Evolutionary conservation across 2,888 invertebrate species (phyloP).

Genomic region (Gymnocheta viridis): DNA sequence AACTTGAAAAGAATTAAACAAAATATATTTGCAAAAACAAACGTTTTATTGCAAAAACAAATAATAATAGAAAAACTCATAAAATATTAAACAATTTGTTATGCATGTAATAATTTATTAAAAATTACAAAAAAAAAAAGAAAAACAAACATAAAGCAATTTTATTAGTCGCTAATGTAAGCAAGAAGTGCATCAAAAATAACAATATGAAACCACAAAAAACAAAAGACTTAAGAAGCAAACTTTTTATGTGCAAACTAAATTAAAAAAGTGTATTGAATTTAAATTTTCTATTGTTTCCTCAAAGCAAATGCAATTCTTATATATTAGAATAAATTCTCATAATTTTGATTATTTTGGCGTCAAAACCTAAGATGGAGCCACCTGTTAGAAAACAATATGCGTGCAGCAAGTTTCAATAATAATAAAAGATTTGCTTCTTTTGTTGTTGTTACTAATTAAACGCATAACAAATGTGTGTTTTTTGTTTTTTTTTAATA

Average conservation of each 20-base stretch:
- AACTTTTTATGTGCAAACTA: slow-evolving; percentile 15
- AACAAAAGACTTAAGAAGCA: slow-evolving; percentile 14
- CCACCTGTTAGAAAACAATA: slow-evolving; percentile 47
- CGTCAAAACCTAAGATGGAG: not conserved
- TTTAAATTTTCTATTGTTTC: slow-evolving; percentile 61
- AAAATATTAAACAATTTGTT: slow-evolving; percentile 60
- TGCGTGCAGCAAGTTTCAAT: slow-evolving; percentile 52
- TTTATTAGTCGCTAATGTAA: slow-evolving; percentile 18
- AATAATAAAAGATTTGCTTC: not conserved
- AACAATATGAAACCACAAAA: not conserved
- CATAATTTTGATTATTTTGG: slow-evolving; percentile 12
- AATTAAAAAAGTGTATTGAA: slow-evolving; percentile 49
- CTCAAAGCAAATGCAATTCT: not conserved
- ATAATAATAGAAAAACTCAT: slow-evolving; percentile 19
- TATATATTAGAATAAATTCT: not conserved
- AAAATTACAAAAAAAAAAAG: slow-evolving; percentile 15
- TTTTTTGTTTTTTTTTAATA: not conserved
- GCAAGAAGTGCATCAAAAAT: not conserved
- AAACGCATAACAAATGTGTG: slow-evolving; percentile 54
- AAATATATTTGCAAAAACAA: slow-evolving; percentile 12
- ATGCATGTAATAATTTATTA: slow-evolving; percentile 44
- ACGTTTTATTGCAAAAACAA: slow-evolving; percentile 45
- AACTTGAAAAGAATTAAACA: not conserved
- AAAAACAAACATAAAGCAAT: slow-evolving; percentile 17
- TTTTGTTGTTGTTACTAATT: slow-evolving; percentile 42